phyloP scores from a whole-genome alignment of 2,888 invertebrate species.

The Pilophorus perplexus region DNA sequence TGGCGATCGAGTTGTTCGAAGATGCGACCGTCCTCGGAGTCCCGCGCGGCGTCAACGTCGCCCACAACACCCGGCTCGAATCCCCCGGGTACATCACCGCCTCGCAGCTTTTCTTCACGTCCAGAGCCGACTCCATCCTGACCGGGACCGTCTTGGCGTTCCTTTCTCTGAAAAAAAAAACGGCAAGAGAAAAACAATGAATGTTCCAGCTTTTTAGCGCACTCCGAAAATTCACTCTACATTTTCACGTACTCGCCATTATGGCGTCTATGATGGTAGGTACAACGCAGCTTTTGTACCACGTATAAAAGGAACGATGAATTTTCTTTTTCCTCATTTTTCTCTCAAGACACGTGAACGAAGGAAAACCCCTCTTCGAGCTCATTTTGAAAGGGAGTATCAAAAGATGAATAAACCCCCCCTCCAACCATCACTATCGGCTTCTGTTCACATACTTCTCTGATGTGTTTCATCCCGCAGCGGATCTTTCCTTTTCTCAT shows the following conservation, averaged over 20 bases:
- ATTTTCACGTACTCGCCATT: too few relatives aligned
- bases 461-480: too few relatives aligned
- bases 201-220: slow-evolving; percentile 1
- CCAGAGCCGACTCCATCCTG: slow-evolving; percentile 48
- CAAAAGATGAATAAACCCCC: slow-evolving; percentile 1
- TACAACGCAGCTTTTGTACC: too few relatives aligned
- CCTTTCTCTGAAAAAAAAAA: slow-evolving; percentile 43
- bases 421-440: too few relatives aligned
- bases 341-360: background rate
- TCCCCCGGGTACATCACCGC: slow-evolving; percentile 58
- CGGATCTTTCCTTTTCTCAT: too few relatives aligned
- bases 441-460: too few relatives aligned
- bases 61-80: slow-evolving; percentile 65
- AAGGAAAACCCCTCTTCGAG: background rate
- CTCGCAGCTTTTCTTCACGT: slow-evolving; percentile 55
- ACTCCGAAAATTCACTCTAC: too few relatives aligned
- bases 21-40: slow-evolving; percentile 57
- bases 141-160: slow-evolving; percentile 48
- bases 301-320: background rate
- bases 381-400: background rate
- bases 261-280: too few relatives aligned
- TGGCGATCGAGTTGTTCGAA: background rate
- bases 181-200: background rate
- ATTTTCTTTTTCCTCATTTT: background rate
- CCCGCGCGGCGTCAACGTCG: slow-evolving; percentile 73